Evolutionary conservation across 2,888 invertebrate species (phyloP), one percentile per base, ranked within the genome.

Genomic region (Plebejus melissa): DNA sequence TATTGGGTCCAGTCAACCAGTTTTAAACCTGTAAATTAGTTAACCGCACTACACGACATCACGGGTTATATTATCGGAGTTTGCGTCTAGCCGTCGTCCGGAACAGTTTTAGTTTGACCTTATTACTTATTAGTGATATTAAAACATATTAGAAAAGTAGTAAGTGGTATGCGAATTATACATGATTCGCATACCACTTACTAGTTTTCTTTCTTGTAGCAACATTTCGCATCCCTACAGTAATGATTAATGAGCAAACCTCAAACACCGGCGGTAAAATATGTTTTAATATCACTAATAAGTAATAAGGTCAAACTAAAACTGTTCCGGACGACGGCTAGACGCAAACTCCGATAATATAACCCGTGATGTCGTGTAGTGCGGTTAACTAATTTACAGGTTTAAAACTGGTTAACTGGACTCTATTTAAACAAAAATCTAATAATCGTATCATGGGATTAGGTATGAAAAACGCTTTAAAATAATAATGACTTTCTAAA

Each of bases 241-340:
- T 36, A 22, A 22, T 32, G 32, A 22, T 22, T 32, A 65, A 65
- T 65, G 13, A 65, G 11, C 32, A 13, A 32, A 36, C 65, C 65
- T 65, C 65, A 65, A 36, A 65, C 65, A 16, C 65, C 13, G 32
- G 3, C 9, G 32, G 65, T 65, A 32, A 65, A 65, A 65, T 36
- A 65, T 32, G 65, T 65, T 65, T 65, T 13, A 65, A 36, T 36
- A 65, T 36, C 16, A 65, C 32, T 65, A 65, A 65, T 22, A n/a
- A n/a, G n/a, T n/a, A 22, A 22, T 28, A 65, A 36, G 65, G 65
- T 65, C 16, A 65, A 65, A 36, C 65, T 36, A 65, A 65, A 65
- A 65, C 65, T 1, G 32, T 13, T 13, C 3, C 65, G 65, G 13
- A 3, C 6, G 65, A 65, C 13, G 65, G 32, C 32, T 16, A 32